Base-by-base conservation (phyloP, 1,140 invertebrate genomes). In the Venturia canescens region DNA sequence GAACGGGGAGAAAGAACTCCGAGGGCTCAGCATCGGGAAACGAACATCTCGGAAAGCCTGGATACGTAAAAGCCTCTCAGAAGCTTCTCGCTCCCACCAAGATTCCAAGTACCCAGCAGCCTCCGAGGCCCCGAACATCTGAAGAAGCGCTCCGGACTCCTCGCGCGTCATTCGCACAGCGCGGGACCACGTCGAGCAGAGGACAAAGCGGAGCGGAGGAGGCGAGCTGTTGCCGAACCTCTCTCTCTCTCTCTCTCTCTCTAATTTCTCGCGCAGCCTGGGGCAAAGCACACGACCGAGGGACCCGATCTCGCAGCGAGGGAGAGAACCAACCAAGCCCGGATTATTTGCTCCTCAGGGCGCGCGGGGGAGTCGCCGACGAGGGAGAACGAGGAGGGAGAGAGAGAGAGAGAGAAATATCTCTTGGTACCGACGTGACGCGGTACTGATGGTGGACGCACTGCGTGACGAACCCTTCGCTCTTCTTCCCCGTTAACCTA, bases 401-500 rank as follows among this genome's bases (percentile, higher is more conserved):
- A 78, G 71, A 80, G 78, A 80, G 79, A 82, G 80, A 84, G 81
- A 81, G 67, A 44, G 60, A 80, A 82, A 86, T 13, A 74, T 76
- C 50, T 76, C 50, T 76, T 76, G 74, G 74, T 76, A 76, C 27
- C 74, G 69, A 71, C 67, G 38, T 26, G n/a, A 44, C 38, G 74
- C 74, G 16, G 11, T 53, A 53, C 23, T 76, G 53, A 76, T 76
- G 70, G 77, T 50, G 77, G 76, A 82, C 71, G 71, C 34, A 48
- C 67, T 75, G 70, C 77, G 71, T 79, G 76, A 82, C 81, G 81
- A 87, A 89, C 88, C 88, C 89, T 81, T 77, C 63, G 75, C 57
- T 6, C 29, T 9, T 34, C 66, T 69, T 44, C 38, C 66, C 66
- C 66, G 6, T n/a, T n/a, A n/a, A 69, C 31, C 16, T 48, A 71